Base-by-base conservation (phyloP, 2,113 vertebrate species). In the Rhombomys opimus region DNA sequence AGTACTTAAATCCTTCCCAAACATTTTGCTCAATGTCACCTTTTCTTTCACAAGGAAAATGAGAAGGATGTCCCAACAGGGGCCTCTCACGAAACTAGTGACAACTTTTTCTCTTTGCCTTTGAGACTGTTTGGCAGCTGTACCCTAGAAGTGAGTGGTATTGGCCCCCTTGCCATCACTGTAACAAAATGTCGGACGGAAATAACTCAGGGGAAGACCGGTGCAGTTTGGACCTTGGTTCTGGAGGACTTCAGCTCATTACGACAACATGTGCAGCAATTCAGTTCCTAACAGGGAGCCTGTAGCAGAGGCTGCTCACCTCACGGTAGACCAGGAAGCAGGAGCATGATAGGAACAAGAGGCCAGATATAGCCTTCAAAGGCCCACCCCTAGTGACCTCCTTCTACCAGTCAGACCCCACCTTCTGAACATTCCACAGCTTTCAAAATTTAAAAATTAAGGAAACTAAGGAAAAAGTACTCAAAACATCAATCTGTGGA, bases 31-130 rank as follows among this genome's bases (percentile, higher is more conserved):
- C 65, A 27, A 52, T 78, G 86, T 92, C 9, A 68, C 61, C n/a
- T 94, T 89, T 97, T 81, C 61, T 95, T 82, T 87, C 15, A 77
- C 72, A 84, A 93, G 63, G 81, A 73, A 93, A 93, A 87, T 68
- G 30, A 86, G 94, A 95, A 90, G 61, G 72, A 23, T 46, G 30
- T 77, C 88, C 77, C 67, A 81, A 87, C 38, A 35, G 41, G 50
- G 89, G 32, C 57, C 20, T 63, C 27, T 94, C 57, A 35, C 35
- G 70, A 73, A 94, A 54, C 73, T 25, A 72, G 23, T 3, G n/a
- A 46, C 81, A 46, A 20, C 61, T 10, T 92, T 82, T 93, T 54
- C 68, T 65, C 80, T 38, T 57, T 59, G 38, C 57, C 38, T 90
- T 65, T 89, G 35, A 88, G 70, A 50, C 75, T 25, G n/a, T 54